A percentile compares a stretch with the other conserved stretches of the same genome.
These are phyloP conservation scores for Nematopogon swammerdamellus DNA, from an alignment of 2,888 invertebrate species.

Conservation along the genomic window DNA sequence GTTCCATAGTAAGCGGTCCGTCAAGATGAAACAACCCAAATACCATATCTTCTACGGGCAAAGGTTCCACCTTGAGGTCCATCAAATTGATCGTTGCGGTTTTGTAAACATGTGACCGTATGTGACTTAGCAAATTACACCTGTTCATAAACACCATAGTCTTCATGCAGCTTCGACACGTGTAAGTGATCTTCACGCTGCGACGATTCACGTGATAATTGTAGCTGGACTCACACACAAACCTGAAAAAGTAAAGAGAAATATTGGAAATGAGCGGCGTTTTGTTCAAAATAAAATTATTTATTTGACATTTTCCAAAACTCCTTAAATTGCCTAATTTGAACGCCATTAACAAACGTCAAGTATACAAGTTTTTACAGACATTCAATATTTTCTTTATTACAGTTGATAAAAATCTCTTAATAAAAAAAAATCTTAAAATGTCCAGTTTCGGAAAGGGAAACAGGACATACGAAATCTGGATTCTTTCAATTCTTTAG, in stretches of 20 bases:
- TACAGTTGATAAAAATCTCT: too few relatives aligned
- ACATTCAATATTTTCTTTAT: too few relatives aligned
- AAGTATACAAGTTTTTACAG: too few relatives aligned
- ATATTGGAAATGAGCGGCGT: not conserved
- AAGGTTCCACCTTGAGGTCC: conserved; percentile 36
- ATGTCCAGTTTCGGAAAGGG: too few relatives aligned
- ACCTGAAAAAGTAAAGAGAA: conserved; percentile 29
- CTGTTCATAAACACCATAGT: conserved; percentile 34
- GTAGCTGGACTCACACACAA: conserved; percentile 34
- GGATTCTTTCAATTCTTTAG: too few relatives aligned
- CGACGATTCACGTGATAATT: conserved; percentile 35
- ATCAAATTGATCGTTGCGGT: conserved; percentile 43
- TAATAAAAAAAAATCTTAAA: too few relatives aligned
- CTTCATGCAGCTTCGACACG: conserved; percentile 32
- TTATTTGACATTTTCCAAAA: not conserved
- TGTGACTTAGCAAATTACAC: conserved; percentile 47
- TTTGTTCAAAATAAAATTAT: conserved; percentile 6
- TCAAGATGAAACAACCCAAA: not conserved
- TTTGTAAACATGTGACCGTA: conserved; percentile 42
- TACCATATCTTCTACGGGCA: conserved; percentile 21
- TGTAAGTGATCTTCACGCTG: conserved; percentile 38
- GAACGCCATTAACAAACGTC: too few relatives aligned
- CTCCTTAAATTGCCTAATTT: not conserved
- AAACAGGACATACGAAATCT: too few relatives aligned
- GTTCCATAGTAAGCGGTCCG: not conserved